These are phyloP conservation scores for Erebia epiphron DNA, from an alignment of 2,888 invertebrate species.

Conservation along the genomic window DNA sequence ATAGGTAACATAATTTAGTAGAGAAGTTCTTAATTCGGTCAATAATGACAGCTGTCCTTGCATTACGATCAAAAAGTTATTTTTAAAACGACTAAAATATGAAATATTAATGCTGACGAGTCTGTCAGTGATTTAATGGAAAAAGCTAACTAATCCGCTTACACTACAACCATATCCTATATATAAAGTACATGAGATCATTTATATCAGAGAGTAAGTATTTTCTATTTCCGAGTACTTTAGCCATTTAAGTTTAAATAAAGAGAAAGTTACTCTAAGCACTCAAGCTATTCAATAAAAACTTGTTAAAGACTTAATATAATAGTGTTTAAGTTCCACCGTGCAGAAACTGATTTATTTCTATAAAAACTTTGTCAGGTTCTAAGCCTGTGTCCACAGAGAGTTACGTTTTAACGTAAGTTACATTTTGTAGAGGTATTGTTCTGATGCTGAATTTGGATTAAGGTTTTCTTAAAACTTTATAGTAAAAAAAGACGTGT, in stretches of 20 bases:
- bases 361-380: slow-evolving; percentile 8
- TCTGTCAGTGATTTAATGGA: too few relatives aligned
- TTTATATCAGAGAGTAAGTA: slow-evolving; percentile 37
- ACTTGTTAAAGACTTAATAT: slow-evolving; percentile 14
- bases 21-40: too few relatives aligned
- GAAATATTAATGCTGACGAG: too few relatives aligned
- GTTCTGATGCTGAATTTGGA: too few relatives aligned
- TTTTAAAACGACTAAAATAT: too few relatives aligned
- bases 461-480: too few relatives aligned
- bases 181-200: slow-evolving; percentile 11
- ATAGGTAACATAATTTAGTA: too few relatives aligned
- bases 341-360: slow-evolving; percentile 6
- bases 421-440: too few relatives aligned
- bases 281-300: slow-evolving; percentile 12
- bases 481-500: too few relatives aligned
- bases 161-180: not conserved
- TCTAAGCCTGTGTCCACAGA: not conserved
- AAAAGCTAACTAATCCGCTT: not conserved
- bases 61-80: too few relatives aligned
- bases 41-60: too few relatives aligned
- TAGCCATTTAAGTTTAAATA: slow-evolving; percentile 35
- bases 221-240: slow-evolving; percentile 37
- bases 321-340: slow-evolving; percentile 8
- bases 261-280: slow-evolving; percentile 38
- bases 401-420: not conserved